phyloP scores from a whole-genome alignment of 1,140 invertebrate genomes.

The Penaeus japonicus region DNA sequence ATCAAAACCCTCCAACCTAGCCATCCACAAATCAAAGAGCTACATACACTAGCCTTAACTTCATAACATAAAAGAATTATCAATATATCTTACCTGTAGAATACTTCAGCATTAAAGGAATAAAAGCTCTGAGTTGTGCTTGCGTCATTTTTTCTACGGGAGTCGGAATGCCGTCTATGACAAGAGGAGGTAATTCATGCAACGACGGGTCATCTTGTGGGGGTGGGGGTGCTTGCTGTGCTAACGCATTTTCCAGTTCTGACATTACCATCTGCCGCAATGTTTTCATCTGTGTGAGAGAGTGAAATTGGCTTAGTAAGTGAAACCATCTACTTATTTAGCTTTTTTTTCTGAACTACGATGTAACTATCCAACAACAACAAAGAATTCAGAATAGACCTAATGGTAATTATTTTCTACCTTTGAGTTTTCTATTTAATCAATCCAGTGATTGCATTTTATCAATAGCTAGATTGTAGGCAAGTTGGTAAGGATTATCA shows the following conservation, averaged over 20 bases:
- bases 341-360: no score
- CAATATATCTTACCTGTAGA: constrained; percentile 76
- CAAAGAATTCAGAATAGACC: no score
- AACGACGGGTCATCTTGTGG: constrained; percentile 89
- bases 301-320: constrained; percentile 19
- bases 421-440: no score
- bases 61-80: background rate
- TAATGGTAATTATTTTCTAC: no score
- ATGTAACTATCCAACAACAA: no score
- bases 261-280: constrained; percentile 91
- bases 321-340: no score
- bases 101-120: constrained; percentile 97
- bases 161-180: constrained; percentile 97
- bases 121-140: constrained; percentile 94
- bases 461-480: no score
- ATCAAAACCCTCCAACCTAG: no score
- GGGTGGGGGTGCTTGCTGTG: constrained; percentile 92
- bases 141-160: constrained; percentile 99
- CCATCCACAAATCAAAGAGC: no score
- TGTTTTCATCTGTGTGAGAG: constrained; percentile 74
- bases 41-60: background rate
- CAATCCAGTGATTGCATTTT: no score
- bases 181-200: constrained; percentile 93
- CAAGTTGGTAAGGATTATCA: no score
- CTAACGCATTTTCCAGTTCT: constrained; percentile 89